Evolutionary conservation across 2,113 vertebrate genomes (phyloP), one percentile per base, ranked within the genome.

Genomic region (Pandion haliaetus): DNA sequence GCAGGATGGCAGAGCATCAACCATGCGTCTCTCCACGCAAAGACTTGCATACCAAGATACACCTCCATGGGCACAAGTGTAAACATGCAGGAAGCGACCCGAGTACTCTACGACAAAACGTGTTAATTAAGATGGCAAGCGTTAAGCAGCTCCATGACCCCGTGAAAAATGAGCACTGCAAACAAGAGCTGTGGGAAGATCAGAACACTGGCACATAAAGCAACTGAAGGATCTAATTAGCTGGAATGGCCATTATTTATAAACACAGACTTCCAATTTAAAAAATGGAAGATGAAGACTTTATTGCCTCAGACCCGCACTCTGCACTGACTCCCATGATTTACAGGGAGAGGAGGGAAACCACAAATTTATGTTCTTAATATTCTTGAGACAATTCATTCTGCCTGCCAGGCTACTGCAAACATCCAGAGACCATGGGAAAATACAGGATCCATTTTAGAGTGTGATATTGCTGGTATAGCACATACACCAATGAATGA

Each of bases 11-110:
- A 59, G 50, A 63, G 62, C 17, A n/a, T 19, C 10, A 12, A 36
- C 66, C 34, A 14, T 0, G 0, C 0, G 3, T 2, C 6, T 78
- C 32, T 34, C 47, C 82, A 19, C 0, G 1, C 14, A 44, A 26
- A 40, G 3, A 15, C 52, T 44, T 20, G 23, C 54, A n/a, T 14
- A 5, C 24, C 49, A 38, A 66, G 67, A 20, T 19, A 16, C 14
- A 23, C 6, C 49, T 31, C 32, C 5, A 32, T 1, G 11, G 54
- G 40, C 54, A 29, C 49, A 4, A 2, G 10, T 14, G 71, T 18
- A 16, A 67, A 83, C 45, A 16, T 10, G 26, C n/a, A 24, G 24
- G 54, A 69, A 57, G 61, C 1, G 45, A 61, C 47, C 57, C 1
- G 0, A 72, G 29, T 3, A 3, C 23, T 61, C 72, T 8, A 18